These are phyloP conservation scores for Brachypteracias leptosomus DNA, from an alignment of 2,113 vertebrate genomes.

Conservation along the genomic window DNA sequence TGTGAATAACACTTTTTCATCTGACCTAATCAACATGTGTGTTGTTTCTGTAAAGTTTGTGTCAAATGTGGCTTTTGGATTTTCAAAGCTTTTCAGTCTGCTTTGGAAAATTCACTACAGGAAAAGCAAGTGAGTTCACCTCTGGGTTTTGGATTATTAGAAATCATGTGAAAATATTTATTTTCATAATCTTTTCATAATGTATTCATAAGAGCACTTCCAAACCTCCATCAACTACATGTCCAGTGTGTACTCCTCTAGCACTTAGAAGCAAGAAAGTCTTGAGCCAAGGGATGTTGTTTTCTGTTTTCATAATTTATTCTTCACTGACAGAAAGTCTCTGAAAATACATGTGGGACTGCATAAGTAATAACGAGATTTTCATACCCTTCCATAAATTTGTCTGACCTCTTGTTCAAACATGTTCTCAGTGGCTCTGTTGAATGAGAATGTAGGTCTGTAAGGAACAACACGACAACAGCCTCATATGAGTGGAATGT, in stretches of 20 bases:
- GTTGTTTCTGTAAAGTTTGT: not conserved
- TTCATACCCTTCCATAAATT: constrained; percentile 25
- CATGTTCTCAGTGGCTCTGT: not conserved
- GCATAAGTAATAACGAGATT: constrained; percentile 29
- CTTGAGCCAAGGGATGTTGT: not conserved
- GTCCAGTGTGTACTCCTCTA: not conserved
- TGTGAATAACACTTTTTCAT: not conserved
- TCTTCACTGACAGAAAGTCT: not conserved
- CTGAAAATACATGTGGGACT: not conserved
- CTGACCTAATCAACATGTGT: not conserved
- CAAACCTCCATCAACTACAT: not conserved
- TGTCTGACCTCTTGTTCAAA: constrained; percentile 33
- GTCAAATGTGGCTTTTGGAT: not conserved
- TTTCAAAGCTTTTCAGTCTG: not conserved
- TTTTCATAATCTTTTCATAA: not conserved
- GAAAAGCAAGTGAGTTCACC: not conserved
- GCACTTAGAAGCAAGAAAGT: not conserved
- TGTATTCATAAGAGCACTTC: not conserved
- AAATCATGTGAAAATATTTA: not conserved
- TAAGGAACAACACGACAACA: not conserved
- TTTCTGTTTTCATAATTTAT: constrained; percentile 29
- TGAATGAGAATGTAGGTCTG: constrained; percentile 12
- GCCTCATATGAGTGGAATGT: not conserved
- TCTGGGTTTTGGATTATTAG: not conserved
- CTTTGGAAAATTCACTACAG: not conserved